A percentile compares a stretch with the other conserved stretches of the same genome.
These are phyloP conservation scores for Papilio elwesi DNA, from an alignment of 2,888 invertebrate species.

Conservation along the genomic window DNA sequence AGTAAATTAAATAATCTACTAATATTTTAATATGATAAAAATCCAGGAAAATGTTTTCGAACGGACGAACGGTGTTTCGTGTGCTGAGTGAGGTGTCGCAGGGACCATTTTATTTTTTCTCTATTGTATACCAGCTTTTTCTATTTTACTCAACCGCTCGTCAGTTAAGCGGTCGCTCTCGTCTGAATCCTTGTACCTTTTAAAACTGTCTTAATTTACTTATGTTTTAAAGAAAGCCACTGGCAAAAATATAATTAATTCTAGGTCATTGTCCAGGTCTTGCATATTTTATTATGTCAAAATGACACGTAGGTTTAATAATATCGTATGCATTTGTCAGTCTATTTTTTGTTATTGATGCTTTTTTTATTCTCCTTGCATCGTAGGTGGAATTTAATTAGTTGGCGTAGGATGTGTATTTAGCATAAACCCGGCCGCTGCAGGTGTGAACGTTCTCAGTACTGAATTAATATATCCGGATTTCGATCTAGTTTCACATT, in stretches of 20 bases:
- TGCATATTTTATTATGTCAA: neutral
- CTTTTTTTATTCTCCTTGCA: neutral
- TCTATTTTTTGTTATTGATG: conserved; percentile 10
- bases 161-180: too few species aligned
- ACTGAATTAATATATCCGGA: conserved; percentile 26
- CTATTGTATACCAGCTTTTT: too few species aligned
- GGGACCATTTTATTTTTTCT: too few species aligned
- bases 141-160: too few species aligned
- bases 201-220: too few species aligned
- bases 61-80: too few species aligned
- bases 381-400: conserved; percentile 23
- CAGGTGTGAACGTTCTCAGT: conserved; percentile 4
- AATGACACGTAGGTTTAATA: conserved; percentile 15
- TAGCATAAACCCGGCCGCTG: conserved; percentile 7
- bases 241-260: neutral
- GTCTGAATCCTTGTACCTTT: too few species aligned
- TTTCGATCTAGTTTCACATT: conserved; percentile 4
- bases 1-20: too few species aligned
- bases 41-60: too few species aligned
- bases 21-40: too few species aligned
- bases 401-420: conserved; percentile 17
- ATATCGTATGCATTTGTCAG: neutral
- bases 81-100: too few species aligned
- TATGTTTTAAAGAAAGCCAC: too few species aligned
- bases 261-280: conserved; percentile 4